phyloP scores from a whole-genome alignment of 2,888 invertebrate genomes.

The Acronicta aceris region DNA sequence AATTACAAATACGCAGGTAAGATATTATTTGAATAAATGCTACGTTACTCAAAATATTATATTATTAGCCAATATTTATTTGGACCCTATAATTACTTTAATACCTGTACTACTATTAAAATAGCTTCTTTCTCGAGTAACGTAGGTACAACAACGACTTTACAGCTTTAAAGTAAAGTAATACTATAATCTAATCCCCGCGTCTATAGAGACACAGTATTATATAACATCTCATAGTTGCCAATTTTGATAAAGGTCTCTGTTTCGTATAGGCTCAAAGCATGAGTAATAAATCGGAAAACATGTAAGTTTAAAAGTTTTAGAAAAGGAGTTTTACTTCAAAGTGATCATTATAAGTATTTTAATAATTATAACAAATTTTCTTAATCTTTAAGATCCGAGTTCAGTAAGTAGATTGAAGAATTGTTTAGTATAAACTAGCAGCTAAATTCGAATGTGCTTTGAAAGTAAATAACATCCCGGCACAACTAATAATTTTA shows the following conservation, averaged over 20 bases:
- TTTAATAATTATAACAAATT: neutral
- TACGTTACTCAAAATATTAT: slow-evolving; percentile 72
- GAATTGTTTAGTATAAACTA: slow-evolving; percentile 22
- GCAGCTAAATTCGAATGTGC: slow-evolving; percentile 44
- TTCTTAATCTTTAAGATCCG: neutral
- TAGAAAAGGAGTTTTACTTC: neutral
- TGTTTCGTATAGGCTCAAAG: neutral
- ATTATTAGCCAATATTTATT: slow-evolving; percentile 72
- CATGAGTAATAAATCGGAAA: neutral
- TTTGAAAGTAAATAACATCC: slow-evolving; percentile 28
- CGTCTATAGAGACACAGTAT: slow-evolving; percentile 40
- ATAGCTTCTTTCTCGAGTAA: slow-evolving; percentile 60
- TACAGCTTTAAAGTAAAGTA: slow-evolving; percentile 28
- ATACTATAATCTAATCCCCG: slow-evolving; percentile 38
- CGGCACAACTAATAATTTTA: slow-evolving; percentile 14
- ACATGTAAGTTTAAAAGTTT: neutral
- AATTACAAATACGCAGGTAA: slow-evolving; percentile 55
- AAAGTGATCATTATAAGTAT: no score
- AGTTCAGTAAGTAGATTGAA: slow-evolving; percentile 35
- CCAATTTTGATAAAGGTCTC: slow-evolving; percentile 5
- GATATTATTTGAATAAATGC: slow-evolving; percentile 48
- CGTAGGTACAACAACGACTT: slow-evolving; percentile 43
- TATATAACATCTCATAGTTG: slow-evolving; percentile 12
- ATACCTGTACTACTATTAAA: slow-evolving; percentile 72
- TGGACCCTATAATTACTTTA: slow-evolving; percentile 79